Evolutionary conservation across 2,797 vertebrate genomes (phyloP), one percentile per base, ranked within the genome.

Genomic region (Anguilla megastoma): DNA sequence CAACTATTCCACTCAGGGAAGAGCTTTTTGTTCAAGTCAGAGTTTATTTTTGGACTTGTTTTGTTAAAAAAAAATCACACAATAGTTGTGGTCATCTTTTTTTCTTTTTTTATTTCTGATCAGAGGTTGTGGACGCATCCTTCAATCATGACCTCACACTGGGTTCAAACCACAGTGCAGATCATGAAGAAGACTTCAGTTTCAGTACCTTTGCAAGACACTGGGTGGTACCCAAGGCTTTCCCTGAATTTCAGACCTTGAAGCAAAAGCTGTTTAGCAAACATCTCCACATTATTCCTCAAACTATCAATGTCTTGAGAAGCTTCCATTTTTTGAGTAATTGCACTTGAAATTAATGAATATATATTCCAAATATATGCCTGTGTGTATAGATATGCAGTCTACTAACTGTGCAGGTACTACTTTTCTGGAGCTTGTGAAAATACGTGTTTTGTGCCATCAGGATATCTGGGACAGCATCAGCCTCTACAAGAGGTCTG

Each of bases 191-290:
- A 76, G 10, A 45, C 41, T 82, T 82, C n/a, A 82, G 79, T 48
- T 82, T 45, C 79, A 82, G 45, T 82, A 82, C 79, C 79, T n/a
- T 82, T n/a, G 9, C 1, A 9, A n/a, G 45, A n/a, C 79, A 82
- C 45, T 50, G 45, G 45, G 12, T 82, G 79, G 79, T 50, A 21
- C 79, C 4, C 79, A 82, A 24, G 45, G 21, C 18, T 82, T 82
- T 82, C 45, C 79, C 21, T 79, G 33, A 41, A 1, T 79, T 41
- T 79, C 18, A 45, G 36, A 45, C 5, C 74, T 41, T 45, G 16
- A 50, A 82, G 45, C 21, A 48, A 50, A 82, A 7, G 45, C 41
- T 82, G 21, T 50, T 82, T 50, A n/a, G 7, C 79, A 48, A 50
- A 82, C 45, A n/a, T 82, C 21, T 82, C 79, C 79, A 82, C 4